Evolutionary conservation across 2,888 invertebrate genomes (phyloP), one percentile per base, ranked within the genome.

Genomic region (Sthenelais limicola): DNA sequence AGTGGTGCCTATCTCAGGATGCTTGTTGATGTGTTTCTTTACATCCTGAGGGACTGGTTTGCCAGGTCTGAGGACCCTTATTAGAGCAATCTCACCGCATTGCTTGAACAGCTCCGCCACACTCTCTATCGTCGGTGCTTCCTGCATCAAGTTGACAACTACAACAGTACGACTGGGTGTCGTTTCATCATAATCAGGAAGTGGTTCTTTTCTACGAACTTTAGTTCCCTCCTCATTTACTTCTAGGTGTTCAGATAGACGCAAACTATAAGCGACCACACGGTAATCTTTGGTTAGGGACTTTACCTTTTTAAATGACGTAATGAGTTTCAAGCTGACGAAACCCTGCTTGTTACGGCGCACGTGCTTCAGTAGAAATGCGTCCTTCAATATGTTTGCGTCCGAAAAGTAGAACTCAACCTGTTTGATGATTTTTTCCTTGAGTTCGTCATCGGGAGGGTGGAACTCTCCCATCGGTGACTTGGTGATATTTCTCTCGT

Each of bases 361-460:
- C 28, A 97, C 96, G 86, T 97, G 97, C 87, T 98, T 98, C 77
- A 97, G 89, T 56, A 98, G 90, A 88, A 98, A 98, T 18, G 97
- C 96, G 86, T 98, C 97, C 87, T 97, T 97, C 3, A 95, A 92
- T 80, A 98, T 95, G 87, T 96, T 96, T 68, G 94, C 95, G 85
- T 98, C 96, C 75, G 96, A 95, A 89, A 98, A 97, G 88, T 97
- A 97, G 86, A 94, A 96, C 89, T 98, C 97, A 30, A 97, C 97
- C 74, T 86, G 85, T 56, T 81, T 81, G 7, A 85, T 82, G 62
- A 87, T 86, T 58, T 82, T 82, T 24, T 83, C 82, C 47, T 77
- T 76, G 21, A 82, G 77, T 73, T 86, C 85, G 56, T 86, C 84
- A 52, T 80, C 80, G 12, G 86, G 86, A 52, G 82, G 77, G 18